Evolutionary conservation across 2,888 invertebrate species (phyloP), one percentile per base, ranked within the genome.

Genomic region (Gibbula magus): DNA sequence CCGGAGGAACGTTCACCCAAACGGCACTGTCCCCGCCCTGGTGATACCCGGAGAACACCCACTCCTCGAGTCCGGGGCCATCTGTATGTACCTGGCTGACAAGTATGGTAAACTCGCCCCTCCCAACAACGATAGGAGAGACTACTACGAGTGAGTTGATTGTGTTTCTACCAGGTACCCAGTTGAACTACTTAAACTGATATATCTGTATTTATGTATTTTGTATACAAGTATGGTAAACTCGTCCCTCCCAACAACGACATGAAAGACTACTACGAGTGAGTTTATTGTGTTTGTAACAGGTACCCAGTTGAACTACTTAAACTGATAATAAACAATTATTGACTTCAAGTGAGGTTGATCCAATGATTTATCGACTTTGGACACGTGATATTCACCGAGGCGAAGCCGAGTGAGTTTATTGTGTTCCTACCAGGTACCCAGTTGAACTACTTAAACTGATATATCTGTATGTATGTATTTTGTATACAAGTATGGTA

Each of bases 11-110:
- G 80, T 87, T 2, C 87, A 87, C 51, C 86, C 87, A 18, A 86
- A 87, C 75, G 85, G 85, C 3, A 85, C 84, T 2, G 77, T 88
- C 22, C 88, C 89, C 5, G 87, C 86, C 45, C 82, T 87, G 79
- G 88, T 86, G 77, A 82, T 87, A 29, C 88, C 87, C 78, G 86
- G 85, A 13, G 84, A 85, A 56, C 81, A 82, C 66, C 79, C 86
- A 7, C 83, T 90, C 74, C 74, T 90, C 16, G 89, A 90, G 81
- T 89, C 89, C 3, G 89, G 87, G n/a, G 90, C 90, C 32, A 88
- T 90, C 76, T 89, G 89, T 45, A 70, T 89, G 79, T 89, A 88
- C 79, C 80, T 90, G 53, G 90, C 88, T 25, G 88, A 90, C 67
- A n/a, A 86, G 39, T 88, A 88, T 77, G 82, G 83, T 22, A 83